Evolutionary conservation across 2,888 invertebrate genomes (phyloP), one percentile per base, ranked within the genome.

Genomic region (Abrostola triplasia): DNA sequence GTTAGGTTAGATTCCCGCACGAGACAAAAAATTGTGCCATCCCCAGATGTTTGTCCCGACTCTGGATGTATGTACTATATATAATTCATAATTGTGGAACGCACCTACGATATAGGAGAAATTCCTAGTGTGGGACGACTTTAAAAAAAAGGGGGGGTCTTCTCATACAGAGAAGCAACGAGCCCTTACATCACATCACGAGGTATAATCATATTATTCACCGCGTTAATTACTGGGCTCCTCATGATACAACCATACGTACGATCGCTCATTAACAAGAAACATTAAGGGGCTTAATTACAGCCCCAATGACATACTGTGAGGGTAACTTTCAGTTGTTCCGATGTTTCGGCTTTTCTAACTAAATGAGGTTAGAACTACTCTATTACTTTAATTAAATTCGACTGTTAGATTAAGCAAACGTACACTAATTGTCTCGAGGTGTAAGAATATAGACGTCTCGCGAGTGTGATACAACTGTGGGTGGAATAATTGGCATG

Each of bases 331-430:
- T 47, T 47, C 44, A 24, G 44, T 47, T 44, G 44, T 24, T 47
- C 13, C 9, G 44, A 47, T 47, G 44, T 47, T 47, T 24, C 8
- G 44, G 44, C 44, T 47, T 47, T 24, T 8, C 44, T 47, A 24
- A 24, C 24, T 47, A 47, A 47, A 47, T 47, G 44, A 47, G 44
- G 44, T 47, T 47, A 47, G 44, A 47, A 47, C 44, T 47, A 47
- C 12, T 13, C 13, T 5, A 47, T 47, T 47, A 47, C 13, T 47
- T 47, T 24, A 47, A 47, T 47, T 47, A 47, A 47, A 47, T 47
- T 47, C 44, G 8, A 47, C 13, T 24, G 44, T 13, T 47, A 47
- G 13, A 47, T 47, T 47, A 47, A 47, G 44, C 24, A 5, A 47
- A 47, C 13, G 24, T 8, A 8, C 5, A 6, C 5, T 47, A 47